phyloP scores from a whole-genome alignment of 2,888 invertebrate species.

The Colostygia pectinataria region DNA sequence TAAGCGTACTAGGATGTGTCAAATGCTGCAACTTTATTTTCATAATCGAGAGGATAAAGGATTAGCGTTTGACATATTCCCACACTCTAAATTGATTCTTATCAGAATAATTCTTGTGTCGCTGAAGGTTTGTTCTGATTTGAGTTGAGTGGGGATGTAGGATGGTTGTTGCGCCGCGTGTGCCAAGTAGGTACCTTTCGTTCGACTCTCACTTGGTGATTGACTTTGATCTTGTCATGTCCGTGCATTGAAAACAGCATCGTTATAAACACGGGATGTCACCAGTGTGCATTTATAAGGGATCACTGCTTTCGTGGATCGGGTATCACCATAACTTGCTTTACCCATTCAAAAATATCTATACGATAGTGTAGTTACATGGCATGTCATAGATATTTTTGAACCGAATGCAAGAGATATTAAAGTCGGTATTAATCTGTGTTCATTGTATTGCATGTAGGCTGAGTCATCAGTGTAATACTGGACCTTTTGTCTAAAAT shows the following conservation, averaged over 20 bases:
- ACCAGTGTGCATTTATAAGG: slow-evolving; percentile 73
- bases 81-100: slow-evolving; percentile 20
- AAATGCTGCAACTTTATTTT: slow-evolving; percentile 22
- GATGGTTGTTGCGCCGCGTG: slow-evolving; percentile 54
- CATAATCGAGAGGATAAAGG: slow-evolving; percentile 20
- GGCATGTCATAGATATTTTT: slow-evolving; percentile 56
- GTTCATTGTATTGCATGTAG: slow-evolving; percentile 73
- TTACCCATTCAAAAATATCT: slow-evolving; percentile 59
- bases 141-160: slow-evolving; percentile 21
- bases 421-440: slow-evolving; percentile 52
- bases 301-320: slow-evolving; percentile 78
- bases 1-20: slow-evolving; percentile 10
- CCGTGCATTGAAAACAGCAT: slow-evolving; percentile 61
- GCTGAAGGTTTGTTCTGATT: slow-evolving; percentile 32
- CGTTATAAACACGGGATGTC: slow-evolving; percentile 64
- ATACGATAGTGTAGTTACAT: slow-evolving; percentile 32
- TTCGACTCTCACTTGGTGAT: slow-evolving; percentile 78
- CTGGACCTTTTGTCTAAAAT: slow-evolving; percentile 38
- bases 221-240: slow-evolving; percentile 57
- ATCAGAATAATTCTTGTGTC: slow-evolving; percentile 21
- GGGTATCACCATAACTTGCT: slow-evolving; percentile 58
- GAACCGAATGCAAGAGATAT: slow-evolving; percentile 51
- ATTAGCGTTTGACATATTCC: slow-evolving; percentile 22
- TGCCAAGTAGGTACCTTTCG: slow-evolving; percentile 55
- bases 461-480: slow-evolving; percentile 63